Base-by-base conservation (phyloP, 2,113 vertebrate species). In the Falco punctatus region DNA sequence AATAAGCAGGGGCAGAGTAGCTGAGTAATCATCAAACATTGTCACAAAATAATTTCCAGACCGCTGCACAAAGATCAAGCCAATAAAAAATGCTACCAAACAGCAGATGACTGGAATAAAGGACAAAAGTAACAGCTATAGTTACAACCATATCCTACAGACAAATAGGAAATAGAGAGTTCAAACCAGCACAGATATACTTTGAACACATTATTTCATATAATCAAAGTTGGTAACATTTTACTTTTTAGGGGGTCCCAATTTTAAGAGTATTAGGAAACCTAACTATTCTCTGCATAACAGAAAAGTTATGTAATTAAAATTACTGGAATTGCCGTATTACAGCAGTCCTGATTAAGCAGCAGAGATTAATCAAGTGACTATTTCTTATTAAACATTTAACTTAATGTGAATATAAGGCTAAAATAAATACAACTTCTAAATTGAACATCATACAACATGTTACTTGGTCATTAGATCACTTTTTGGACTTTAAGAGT, bases 21-120 rank as follows among this genome's bases (percentile, higher is more conserved):
- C 99, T 40, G 99, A 99, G 97, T 99, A 99, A 97, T 99, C 99
- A 94, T 99, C 99, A 92, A 99, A 99, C 99, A 99, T 99, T 0
- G 98, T 98, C 94, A 99, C 99, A 75, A 98, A 99, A 97, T 99
- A 99, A 98, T 99, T 99, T 96, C 99, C 99, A 90, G 99, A 99
- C 72, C 98, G 98, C 88, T 99, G 99, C 65, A 99, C 99, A 86
- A 99, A 99, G 74, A 99, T 96, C 79, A 99, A 98, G 46, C 99
- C 99, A 81, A 99, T 98, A 96, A 96, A 97, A 97, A 99, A 99
- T 61, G 99, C 99, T 91, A 99, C 64, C 91, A 98, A 96, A 86
- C 99, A 99, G 97, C 98, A 99, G 51, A 98, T 97, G 94, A 99
- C 99, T 99, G 97, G 46, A 97, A 73, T 52, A 95, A 97, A 97